These are phyloP conservation scores for Agelaius phoeniceus DNA, from an alignment of 2,113 vertebrate species.

Conservation along the genomic window DNA sequence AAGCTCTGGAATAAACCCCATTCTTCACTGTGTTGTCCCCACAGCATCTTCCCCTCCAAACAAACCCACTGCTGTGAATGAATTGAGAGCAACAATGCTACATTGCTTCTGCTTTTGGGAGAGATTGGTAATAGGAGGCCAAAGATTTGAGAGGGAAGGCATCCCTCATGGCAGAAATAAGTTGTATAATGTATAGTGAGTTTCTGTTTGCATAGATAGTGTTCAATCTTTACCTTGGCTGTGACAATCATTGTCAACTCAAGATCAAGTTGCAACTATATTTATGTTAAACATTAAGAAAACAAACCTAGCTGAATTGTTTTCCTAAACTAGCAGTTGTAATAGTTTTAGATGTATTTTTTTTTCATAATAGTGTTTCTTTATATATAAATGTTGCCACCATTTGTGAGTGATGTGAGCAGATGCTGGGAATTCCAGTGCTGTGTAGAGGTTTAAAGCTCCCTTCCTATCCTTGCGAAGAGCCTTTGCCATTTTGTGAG, in stretches of 20 bases:
- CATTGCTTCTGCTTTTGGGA: slow-evolving; percentile 42
- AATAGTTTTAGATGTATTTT: slow-evolving; percentile 66
- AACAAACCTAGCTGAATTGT: slow-evolving; percentile 69
- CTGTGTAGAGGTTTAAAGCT: slow-evolving; percentile 35
- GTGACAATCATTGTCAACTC: slow-evolving; percentile 81
- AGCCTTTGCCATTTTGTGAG: slow-evolving; percentile 31
- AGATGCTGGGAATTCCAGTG: slow-evolving; percentile 54
- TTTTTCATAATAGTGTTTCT: slow-evolving; percentile 32
- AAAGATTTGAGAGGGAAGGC: slow-evolving; percentile 72
- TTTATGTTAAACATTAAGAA: slow-evolving; percentile 76
- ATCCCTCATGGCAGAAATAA: slow-evolving; percentile 65
- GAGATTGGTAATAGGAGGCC: slow-evolving; percentile 72
- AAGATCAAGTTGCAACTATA: slow-evolving; percentile 77
- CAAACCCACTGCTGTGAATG: slow-evolving; percentile 28
- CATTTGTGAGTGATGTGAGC: slow-evolving; percentile 37
- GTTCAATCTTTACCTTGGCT: slow-evolving; percentile 74
- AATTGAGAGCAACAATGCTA: slow-evolving; percentile 27
- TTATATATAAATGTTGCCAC: slow-evolving; percentile 57
- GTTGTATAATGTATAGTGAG: slow-evolving; percentile 63
- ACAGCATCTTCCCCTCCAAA: not conserved
- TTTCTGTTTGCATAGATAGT: slow-evolving; percentile 69
- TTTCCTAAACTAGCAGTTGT: slow-evolving; percentile 59
- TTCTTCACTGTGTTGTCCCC: not conserved
- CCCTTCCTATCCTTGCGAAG: slow-evolving; percentile 40
- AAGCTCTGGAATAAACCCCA: not conserved